These are phyloP conservation scores for Drosophila greeni DNA, from an alignment of 2,888 invertebrate genomes.

Conservation along the genomic window DNA sequence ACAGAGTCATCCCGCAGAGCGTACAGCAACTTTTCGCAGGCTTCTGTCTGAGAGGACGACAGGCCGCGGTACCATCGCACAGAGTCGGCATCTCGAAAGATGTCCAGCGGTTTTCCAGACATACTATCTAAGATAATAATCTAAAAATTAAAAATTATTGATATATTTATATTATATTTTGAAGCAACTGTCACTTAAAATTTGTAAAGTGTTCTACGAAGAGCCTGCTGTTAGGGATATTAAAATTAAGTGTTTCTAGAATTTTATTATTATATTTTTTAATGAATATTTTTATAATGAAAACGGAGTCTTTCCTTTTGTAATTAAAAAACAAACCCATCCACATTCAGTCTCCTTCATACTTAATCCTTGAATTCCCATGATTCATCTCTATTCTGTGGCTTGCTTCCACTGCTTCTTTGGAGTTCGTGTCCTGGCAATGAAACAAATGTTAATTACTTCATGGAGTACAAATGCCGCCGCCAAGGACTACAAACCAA, in stretches of 20 bases:
- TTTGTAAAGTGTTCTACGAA: background rate
- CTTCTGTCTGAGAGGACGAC: constrained; percentile 64
- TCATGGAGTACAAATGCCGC: constrained; percentile 22
- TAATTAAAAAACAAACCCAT: background rate
- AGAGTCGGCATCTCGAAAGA: constrained; percentile 11
- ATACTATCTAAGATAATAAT: too few species aligned
- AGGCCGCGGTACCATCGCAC: constrained; percentile 75
- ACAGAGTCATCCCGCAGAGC: constrained; percentile 75
- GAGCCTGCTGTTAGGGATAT: background rate
- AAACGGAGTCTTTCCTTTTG: background rate
- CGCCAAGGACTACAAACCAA: constrained; percentile 38
- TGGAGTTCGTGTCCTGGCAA: constrained; percentile 8
- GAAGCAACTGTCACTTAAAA: constrained; percentile 9
- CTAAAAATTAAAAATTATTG: too few species aligned
- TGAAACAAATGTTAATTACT: constrained; percentile 42
- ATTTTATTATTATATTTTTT: background rate
- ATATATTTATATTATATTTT: background rate
- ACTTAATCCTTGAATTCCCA: background rate
- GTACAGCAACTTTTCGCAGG: constrained; percentile 60
- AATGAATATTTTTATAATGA: too few species aligned
- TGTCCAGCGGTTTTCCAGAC: background rate
- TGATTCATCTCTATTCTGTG: constrained; percentile 4
- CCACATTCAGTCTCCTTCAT: background rate
- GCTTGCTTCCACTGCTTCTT: background rate
- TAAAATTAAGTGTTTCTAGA: background rate